These are phyloP conservation scores for Channa striata DNA, from an alignment of 2,797 vertebrate species.

Conservation along the genomic window DNA sequence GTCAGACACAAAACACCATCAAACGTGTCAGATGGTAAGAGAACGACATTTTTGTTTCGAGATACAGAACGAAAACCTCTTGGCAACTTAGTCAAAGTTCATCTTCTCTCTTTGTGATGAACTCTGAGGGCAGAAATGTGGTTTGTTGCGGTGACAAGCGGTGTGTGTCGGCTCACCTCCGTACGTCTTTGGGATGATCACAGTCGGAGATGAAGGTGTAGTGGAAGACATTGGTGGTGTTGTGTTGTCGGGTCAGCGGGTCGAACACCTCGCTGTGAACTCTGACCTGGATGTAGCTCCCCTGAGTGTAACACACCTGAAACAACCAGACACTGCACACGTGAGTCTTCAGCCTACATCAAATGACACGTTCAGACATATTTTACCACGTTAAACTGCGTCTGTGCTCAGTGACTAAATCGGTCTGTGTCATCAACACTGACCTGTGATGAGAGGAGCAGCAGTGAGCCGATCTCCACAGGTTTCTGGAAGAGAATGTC, in stretches of 20 bases:
- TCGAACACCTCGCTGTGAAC: constrained; percentile 96
- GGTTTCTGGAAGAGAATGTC: constrained; percentile 98
- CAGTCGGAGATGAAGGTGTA: constrained; percentile 92
- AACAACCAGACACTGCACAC: not conserved
- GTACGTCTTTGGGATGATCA: constrained; percentile 82
- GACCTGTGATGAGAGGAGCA: constrained; percentile 96
- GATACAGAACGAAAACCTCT: no score
- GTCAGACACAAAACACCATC: constrained; percentile 53
- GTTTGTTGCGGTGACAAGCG: not conserved
- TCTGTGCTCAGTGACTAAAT: no score
- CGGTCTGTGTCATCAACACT: not conserved
- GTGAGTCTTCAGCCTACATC: no score
- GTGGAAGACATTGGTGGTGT: constrained; percentile 96
- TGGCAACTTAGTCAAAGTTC: no score
- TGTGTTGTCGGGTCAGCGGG: constrained; percentile 88
- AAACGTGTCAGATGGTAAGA: not conserved
- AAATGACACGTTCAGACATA: no score
- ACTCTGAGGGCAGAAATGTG: no score
- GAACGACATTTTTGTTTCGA: no score
- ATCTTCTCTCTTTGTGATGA: no score
- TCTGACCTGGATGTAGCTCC: constrained; percentile 92
- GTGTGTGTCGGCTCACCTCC: constrained; percentile 68
- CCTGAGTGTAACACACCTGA: constrained; percentile 95
- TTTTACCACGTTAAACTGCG: not conserved
- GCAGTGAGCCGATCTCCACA: constrained; percentile 94